Evolutionary conservation across 2,888 invertebrate species (phyloP), one percentile per base, ranked within the genome.

Genomic region (Neoitamus cyanurus): DNA sequence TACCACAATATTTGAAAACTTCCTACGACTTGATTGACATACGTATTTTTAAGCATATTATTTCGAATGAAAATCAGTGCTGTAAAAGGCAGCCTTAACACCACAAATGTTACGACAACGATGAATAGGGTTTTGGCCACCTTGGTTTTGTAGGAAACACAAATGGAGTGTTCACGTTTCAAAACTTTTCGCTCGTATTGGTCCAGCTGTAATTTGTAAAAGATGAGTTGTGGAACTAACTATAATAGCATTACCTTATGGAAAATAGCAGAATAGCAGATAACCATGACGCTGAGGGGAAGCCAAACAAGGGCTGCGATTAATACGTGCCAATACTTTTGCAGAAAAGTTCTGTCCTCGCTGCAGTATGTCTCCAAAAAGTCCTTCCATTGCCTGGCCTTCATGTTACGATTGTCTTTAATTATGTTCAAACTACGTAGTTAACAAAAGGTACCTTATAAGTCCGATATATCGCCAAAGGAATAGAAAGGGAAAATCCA

Each of bases 281-380:
- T 89, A 0, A 94, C 90, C 95, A 97, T 96, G 0, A 95, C 92
- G 0, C 93, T 92, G 30, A 96, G 90, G 0, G 97, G 97, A 20
- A 96, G 89, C 94, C 96, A 96, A 1, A 97, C 96, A 25, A 96
- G 90, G 5, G 96, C 92, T 0, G 94, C 93, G 25, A 96, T 92
- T 3, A 96, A 93, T 31, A 96, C 94, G 87, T 96, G 95, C 95
- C 96, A 97, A 89, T 97, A 97, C 42, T 95, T 93, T 72, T 94
- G 93, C 83, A 95, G 90, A 13, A 95, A 90, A 1, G 92, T 87
- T 0, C 92, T 90, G 86, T 95, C 93, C 90, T 97, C 97, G 0
- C 93, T 93, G 88, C 97, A 97, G 89, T 93, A 97, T 36, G 92
- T 93, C 91, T 97, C 97, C 9, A 94, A 89, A 88, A 95, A 95